Conservation (phyloP, 1,140 invertebrate species). For the Proctacanthus coquilletti region DNA sequence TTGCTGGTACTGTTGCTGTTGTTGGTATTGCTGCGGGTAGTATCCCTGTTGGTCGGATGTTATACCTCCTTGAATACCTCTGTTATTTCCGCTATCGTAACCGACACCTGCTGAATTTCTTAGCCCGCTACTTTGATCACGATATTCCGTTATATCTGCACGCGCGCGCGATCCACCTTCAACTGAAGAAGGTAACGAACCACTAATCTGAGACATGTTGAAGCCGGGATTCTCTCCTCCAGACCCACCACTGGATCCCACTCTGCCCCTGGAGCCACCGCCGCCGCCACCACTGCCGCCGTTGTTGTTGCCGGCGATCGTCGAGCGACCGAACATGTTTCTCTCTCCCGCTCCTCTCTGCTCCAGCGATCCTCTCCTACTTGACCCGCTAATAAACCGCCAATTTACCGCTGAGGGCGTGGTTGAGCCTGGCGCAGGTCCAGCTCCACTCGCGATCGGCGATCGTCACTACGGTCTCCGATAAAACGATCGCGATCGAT, state of each 20-base stretch:
- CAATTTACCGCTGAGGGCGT: no score
- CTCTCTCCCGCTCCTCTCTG: no score
- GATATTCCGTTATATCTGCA: conserved; percentile 8
- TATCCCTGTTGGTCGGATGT: conserved; percentile 6
- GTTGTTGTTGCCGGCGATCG: conserved; percentile 1
- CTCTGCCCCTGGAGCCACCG: conserved; percentile 4
- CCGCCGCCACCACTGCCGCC: background rate
- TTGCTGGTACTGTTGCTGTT: conserved; percentile 14
- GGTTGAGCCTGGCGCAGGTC: no score
- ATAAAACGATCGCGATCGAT: no score
- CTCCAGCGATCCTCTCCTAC: no score
- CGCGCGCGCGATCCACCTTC: conserved; percentile 22
- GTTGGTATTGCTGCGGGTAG: conserved; percentile 11
- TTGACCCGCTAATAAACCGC: no score
- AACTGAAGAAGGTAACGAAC: conserved; percentile 15
- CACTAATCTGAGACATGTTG: no score
- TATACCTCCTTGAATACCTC: conserved; percentile 8
- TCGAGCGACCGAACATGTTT: no score
- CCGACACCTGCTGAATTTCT: background rate
- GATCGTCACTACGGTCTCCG: no score
- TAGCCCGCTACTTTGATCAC: background rate
- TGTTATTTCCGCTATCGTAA: conserved; percentile 8
- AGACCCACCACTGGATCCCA: no score
- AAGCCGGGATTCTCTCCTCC: no score
- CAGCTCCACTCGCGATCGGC: no score